Percentiles rank a stretch among this genome's conserved stretches.
Conservation (phyloP, 2,888 invertebrate genomes). For the Xiphydria camelus region DNA sequence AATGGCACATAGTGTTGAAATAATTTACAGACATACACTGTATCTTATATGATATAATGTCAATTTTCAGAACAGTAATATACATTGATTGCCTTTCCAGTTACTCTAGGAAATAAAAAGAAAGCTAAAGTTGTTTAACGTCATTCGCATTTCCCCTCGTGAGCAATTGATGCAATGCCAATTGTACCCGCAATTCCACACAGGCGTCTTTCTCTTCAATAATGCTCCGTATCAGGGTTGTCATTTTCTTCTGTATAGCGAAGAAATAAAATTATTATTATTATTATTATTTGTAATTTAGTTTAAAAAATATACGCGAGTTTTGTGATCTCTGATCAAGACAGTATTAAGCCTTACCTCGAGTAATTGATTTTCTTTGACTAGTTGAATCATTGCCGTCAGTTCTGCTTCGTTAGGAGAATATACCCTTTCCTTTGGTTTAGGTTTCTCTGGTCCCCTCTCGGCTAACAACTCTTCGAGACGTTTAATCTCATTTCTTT, state of each 20-base stretch:
- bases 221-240: constrained; percentile 69
- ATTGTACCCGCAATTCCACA: constrained; percentile 71
- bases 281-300: constrained; percentile 4
- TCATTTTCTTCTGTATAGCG: constrained; percentile 62
- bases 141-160: neutral
- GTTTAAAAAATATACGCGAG: too few relatives aligned
- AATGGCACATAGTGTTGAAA: too few relatives aligned
- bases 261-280: constrained; percentile 8
- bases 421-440: constrained; percentile 34
- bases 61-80: neutral
- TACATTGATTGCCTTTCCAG: neutral
- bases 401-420: constrained; percentile 61
- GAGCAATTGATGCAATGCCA: constrained; percentile 63
- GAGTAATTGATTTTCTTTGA: constrained; percentile 69
- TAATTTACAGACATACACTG: too few relatives aligned
- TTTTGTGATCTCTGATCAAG: neutral
- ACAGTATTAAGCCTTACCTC: constrained; percentile 54
- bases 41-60: neutral
- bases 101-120: neutral
- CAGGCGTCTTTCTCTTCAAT: constrained; percentile 74
- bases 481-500: constrained; percentile 73
- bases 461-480: constrained; percentile 55
- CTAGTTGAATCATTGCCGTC: constrained; percentile 58
- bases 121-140: constrained; percentile 7
- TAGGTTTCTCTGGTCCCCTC: constrained; percentile 36